Evolutionary conservation across 2,113 vertebrate genomes (phyloP), one percentile per base, ranked within the genome.

Genomic region (Pogonocichla stellata): DNA sequence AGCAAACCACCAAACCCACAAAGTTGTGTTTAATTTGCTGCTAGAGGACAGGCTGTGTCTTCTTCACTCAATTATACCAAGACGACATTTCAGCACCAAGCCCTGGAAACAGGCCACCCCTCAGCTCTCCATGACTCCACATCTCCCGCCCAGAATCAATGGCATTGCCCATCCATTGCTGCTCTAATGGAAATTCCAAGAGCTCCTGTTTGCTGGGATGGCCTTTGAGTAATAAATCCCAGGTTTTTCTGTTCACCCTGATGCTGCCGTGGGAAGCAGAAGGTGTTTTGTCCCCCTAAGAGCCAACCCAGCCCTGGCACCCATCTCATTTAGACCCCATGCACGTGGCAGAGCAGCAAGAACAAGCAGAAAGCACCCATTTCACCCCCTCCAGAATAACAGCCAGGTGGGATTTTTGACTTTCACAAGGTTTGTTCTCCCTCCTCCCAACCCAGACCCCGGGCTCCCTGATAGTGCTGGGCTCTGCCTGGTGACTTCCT

Each of bases 1-100:
- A 97, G 96, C 96, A 88, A 95, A 97, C 96, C 91, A 97, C 97
- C 66, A 91, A 97, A 80, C 57, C 97, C 96, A 96, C 96, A 95
- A 97, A 92, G 93, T 96, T 98, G 96, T 95, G 92, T 97, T 98
- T 98, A 96, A 98, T 97, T 96, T 97, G 93, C 93, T 97, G 74
- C 83, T 81, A 38, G 90, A 97, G 93, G 86, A 93, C 82, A 94
- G 90, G 56, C 73, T 47, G 89, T 77, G 56, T 91, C 95, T 86
- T 97, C 81, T 69, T 84, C 53, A 47, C 66, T 84, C 86, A 86
- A 70, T 95, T 90, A 80, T 86, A 65, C 4, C 0, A 25, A 95
- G 91, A 80, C 0, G 5, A 71, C 58, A 45, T 90, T 92, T 95
- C 84, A 77, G 91, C 85, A 94, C 9, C 8, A 5, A 42, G 40